A percentile compares a stretch with the other conserved stretches of the same genome.
These are phyloP conservation scores for Megaptera novaeangliae DNA, from an alignment of 2,113 vertebrate species.

Conservation along the genomic window DNA sequence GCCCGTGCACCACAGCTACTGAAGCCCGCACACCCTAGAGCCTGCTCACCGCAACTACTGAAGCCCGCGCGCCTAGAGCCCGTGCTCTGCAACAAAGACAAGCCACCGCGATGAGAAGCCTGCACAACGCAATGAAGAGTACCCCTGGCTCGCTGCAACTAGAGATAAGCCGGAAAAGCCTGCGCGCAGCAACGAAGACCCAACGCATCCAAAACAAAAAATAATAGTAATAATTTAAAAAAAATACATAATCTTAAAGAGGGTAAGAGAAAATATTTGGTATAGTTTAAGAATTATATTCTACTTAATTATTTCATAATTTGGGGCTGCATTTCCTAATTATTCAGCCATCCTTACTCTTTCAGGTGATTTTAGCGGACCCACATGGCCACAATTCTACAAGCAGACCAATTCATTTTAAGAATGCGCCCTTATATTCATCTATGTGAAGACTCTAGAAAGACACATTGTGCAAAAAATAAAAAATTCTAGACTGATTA, in stretches of 20 bases:
- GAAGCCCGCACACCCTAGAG: too few relatives aligned
- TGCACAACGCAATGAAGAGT: too few relatives aligned
- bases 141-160: too few relatives aligned
- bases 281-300: background rate
- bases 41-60: too few relatives aligned
- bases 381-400: background rate
- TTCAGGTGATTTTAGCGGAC: background rate
- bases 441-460: background rate
- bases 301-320: background rate
- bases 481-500: background rate
- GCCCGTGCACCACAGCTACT: too few relatives aligned
- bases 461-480: background rate
- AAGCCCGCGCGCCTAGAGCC: too few relatives aligned
- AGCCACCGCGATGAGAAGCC: too few relatives aligned
- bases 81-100: too few relatives aligned
- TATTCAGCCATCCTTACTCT: background rate
- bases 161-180: too few relatives aligned
- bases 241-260: background rate
- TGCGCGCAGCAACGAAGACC: too few relatives aligned
- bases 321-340: background rate
- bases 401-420: background rate
- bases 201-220: too few relatives aligned
- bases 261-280: background rate
- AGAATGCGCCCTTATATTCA: background rate
- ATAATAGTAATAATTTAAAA: background rate